Evolutionary conservation across 2,888 invertebrate genomes (phyloP).

Genomic region (Rhingia campestris): DNA sequence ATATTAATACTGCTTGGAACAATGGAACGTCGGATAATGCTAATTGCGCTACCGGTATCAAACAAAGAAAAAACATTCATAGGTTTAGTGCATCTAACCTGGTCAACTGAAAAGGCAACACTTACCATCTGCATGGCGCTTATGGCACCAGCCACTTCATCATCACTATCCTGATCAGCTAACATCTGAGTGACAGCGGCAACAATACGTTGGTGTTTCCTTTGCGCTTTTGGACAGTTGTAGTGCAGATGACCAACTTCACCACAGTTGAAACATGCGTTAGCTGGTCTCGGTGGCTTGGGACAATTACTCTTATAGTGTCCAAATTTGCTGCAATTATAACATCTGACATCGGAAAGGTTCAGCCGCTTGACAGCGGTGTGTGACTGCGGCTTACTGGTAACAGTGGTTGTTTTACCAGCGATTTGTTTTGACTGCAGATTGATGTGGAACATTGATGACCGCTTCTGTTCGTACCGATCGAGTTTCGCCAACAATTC

Average conservation of each 20-base stretch:
- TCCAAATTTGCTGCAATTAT: not conserved
- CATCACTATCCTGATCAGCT: conserved; percentile 2
- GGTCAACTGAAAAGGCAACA: not conserved
- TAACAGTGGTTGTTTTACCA: too few relatives aligned
- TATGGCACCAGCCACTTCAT: conserved; percentile 4
- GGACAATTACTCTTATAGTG: conserved; percentile 1
- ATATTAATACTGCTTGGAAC: too few relatives aligned
- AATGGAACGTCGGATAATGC: not conserved
- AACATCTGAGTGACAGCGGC: conserved; percentile 8
- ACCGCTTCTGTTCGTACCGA: conserved; percentile 1
- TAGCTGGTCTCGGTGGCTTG: not conserved
- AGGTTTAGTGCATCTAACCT: not conserved
- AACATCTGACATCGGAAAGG: conserved; percentile 3
- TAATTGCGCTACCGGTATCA: conserved; percentile 28
- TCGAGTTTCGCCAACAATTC: conserved; percentile 4
- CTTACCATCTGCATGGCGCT: conserved; percentile 20
- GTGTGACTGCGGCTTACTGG: not conserved
- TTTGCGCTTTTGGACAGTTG: not conserved
- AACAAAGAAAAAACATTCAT: conserved; percentile 9
- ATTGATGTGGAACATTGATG: too few relatives aligned
- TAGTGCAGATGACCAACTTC: not conserved
- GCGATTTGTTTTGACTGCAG: too few relatives aligned
- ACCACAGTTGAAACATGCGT: not conserved
- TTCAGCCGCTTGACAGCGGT: not conserved
- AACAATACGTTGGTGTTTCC: conserved; percentile 13